These are phyloP conservation scores for Ennomos quercinarius DNA, from an alignment of 2,888 invertebrate species.

Conservation along the genomic window DNA sequence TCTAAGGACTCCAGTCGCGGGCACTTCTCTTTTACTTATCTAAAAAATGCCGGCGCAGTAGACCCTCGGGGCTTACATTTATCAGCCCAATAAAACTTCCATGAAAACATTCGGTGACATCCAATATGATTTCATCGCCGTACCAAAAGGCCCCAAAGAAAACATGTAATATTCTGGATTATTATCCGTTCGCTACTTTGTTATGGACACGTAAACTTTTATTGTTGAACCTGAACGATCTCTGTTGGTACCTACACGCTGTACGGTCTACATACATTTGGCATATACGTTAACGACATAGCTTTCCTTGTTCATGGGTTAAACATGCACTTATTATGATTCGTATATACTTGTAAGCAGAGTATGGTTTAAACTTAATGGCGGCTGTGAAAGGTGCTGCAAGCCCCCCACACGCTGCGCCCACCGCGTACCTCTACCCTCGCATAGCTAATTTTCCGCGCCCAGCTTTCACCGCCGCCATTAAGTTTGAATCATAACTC, in stretches of 20 bases:
- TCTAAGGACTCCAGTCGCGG: conserved; percentile 35
- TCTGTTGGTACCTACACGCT: conserved; percentile 41
- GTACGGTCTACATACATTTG: conserved; percentile 38
- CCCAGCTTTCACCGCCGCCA: no score
- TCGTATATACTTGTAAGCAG: no score
- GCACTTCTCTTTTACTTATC: conserved; percentile 65
- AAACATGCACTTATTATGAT: no score
- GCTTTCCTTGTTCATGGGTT: neutral
- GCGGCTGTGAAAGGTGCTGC: no score
- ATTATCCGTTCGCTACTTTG: conserved; percentile 64
- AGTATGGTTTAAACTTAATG: no score
- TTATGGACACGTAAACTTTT: conserved; percentile 67
- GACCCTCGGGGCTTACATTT: conserved; percentile 73
- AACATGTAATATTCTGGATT: conserved; percentile 66
- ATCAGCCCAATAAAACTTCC: conserved; percentile 78
- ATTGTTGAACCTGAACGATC: conserved; percentile 55
- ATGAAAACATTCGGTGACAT: conserved; percentile 78
- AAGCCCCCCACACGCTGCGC: no score
- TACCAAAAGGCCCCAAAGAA: conserved; percentile 60
- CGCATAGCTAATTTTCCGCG: no score
- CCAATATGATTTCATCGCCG: conserved; percentile 76
- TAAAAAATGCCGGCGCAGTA: conserved; percentile 68
- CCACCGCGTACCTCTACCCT: no score
- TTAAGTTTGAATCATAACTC: no score
- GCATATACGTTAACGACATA: conserved; percentile 29